Conservation (phyloP, 2,113 vertebrate species). For the Pteruthius melanotis region DNA sequence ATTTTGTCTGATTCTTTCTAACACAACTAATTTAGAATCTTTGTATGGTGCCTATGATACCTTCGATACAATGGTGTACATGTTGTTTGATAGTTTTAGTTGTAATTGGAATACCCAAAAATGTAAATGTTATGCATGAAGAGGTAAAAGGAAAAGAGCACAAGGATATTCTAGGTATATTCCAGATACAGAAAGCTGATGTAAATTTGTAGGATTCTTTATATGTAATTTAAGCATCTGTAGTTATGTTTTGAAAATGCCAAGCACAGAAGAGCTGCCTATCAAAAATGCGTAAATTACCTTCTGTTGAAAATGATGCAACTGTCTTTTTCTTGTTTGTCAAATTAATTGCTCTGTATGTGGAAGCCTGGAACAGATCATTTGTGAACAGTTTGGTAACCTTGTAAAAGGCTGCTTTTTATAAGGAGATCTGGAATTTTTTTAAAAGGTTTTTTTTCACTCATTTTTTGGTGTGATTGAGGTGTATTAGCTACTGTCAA, state of each 20-base stretch:
- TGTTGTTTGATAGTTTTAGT: neutral
- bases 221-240: neutral
- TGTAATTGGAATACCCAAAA: neutral
- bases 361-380: neutral
- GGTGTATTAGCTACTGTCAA: neutral
- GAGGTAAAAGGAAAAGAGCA: neutral
- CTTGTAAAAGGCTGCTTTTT: neutral
- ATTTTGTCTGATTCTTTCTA: conserved; percentile 19
- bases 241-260: neutral
- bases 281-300: neutral
- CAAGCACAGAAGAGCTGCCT: neutral
- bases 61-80: neutral
- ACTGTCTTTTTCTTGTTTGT: neutral
- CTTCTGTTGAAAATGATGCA: neutral
- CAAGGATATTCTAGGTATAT: neutral
- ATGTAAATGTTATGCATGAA: neutral
- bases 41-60: neutral
- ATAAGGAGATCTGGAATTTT: neutral
- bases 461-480: neutral
- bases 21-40: conserved; percentile 23
- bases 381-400: neutral
- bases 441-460: neutral
- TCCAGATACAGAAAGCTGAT: neutral
- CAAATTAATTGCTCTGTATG: neutral
- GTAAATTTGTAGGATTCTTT: neutral